Evolutionary conservation across 2,888 invertebrate genomes (phyloP).

Genomic region (Fragum fragum): DNA sequence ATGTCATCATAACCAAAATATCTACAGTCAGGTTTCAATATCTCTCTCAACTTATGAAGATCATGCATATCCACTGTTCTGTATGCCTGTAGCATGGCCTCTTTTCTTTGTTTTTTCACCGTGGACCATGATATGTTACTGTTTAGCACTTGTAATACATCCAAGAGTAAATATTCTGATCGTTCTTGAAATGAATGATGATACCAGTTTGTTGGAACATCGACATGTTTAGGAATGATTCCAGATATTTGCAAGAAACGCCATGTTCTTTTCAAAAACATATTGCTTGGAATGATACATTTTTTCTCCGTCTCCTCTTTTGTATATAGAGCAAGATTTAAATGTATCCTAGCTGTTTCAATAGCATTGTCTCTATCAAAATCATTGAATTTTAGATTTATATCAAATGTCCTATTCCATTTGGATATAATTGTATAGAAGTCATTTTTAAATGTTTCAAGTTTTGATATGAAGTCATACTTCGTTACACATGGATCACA

Average conservation of each 20-base stretch:
- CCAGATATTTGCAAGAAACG: conserved; percentile 75
- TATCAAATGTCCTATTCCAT: conserved; percentile 56
- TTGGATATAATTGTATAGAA: conserved; percentile 51
- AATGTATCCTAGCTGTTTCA: conserved; percentile 49
- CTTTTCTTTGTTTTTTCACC: conserved; percentile 67
- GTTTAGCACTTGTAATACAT: conserved; percentile 33
- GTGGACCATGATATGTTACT: conserved; percentile 30
- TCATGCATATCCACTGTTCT: conserved; percentile 61
- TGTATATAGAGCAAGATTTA: conserved; percentile 56
- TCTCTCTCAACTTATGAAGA: conserved; percentile 60
- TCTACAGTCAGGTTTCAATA: conserved; percentile 71
- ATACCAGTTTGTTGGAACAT: conserved; percentile 56
- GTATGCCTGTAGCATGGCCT: conserved; percentile 73
- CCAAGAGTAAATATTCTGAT: conserved; percentile 41
- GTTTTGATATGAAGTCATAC: conserved; percentile 72
- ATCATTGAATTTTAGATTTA: conserved; percentile 66
- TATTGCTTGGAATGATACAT: conserved; percentile 61
- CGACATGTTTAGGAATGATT: conserved; percentile 59
- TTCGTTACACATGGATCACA: conserved; percentile 70
- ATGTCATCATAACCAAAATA: conserved; percentile 73
- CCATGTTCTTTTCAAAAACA: conserved; percentile 70
- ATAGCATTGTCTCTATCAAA: conserved; percentile 69
- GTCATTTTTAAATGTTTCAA: conserved; percentile 73
- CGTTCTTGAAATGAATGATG: conserved; percentile 30
- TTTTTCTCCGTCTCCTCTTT: conserved; percentile 46